Percentiles rank a stretch among this genome's conserved stretches.
Evolutionary conservation across 2,113 vertebrate genomes (phyloP).

Genomic region (Toxotes chatareus): DNA sequence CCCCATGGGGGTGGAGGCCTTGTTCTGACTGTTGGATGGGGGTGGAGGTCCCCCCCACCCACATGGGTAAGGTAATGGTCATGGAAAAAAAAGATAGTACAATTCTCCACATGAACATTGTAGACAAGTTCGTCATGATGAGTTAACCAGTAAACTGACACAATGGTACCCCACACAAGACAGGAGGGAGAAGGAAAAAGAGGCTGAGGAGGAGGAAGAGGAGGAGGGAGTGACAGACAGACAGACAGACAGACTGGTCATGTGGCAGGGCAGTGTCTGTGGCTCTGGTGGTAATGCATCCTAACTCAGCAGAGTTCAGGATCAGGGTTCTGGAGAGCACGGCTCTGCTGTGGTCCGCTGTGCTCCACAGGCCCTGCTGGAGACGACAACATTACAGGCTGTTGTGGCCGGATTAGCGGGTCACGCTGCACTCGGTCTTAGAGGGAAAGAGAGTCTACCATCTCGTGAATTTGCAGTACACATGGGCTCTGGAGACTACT

Average conservation of each 20-base stretch:
- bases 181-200: slow-evolving; percentile 17
- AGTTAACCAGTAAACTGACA: slow-evolving; percentile 19
- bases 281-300: slow-evolving; percentile 54
- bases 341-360: slow-evolving; percentile 68
- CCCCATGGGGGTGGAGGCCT: slow-evolving; percentile 62
- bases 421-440: slow-evolving; percentile 6
- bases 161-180: slow-evolving; percentile 13
- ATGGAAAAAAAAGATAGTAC: slow-evolving; percentile 41
- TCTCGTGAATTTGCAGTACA: slow-evolving; percentile 32
- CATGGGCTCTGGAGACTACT: slow-evolving; percentile 27
- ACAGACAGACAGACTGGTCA: slow-evolving; percentile 41
- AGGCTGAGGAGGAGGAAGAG: neutral
- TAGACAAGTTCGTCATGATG: slow-evolving; percentile 42
- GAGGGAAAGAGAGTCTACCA: neutral
- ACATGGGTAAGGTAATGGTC: slow-evolving; percentile 29
- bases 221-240: slow-evolving; percentile 20
- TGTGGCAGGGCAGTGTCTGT: slow-evolving; percentile 56
- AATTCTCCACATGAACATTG: slow-evolving; percentile 17
- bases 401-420: slow-evolving; percentile 32
- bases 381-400: slow-evolving; percentile 51
- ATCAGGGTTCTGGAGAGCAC: slow-evolving; percentile 54
- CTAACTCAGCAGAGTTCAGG: slow-evolving; percentile 54
- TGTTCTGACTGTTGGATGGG: slow-evolving; percentile 56
- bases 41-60: slow-evolving; percentile 26
- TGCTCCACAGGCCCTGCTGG: slow-evolving; percentile 77